Conservation (phyloP, 2,888 invertebrate genomes). For the Caenorhabditis sp. region DNA sequence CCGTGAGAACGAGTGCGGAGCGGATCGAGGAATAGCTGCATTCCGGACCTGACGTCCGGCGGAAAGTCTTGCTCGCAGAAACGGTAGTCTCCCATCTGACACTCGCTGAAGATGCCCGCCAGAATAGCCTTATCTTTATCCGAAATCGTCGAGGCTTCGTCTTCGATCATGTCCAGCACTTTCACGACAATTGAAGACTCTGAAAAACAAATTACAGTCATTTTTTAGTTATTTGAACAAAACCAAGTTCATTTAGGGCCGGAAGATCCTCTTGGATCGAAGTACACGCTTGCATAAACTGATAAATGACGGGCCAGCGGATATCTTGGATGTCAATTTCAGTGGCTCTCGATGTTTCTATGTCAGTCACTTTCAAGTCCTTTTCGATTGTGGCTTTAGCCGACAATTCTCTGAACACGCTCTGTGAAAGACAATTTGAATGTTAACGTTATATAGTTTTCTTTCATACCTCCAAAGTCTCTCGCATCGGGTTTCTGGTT, state of each 20-base stretch:
- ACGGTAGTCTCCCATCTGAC: conserved; percentile 21
- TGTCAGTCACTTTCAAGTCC: conserved; percentile 7
- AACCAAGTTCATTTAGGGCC: conserved; percentile 51
- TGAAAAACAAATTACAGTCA: conserved; percentile 19
- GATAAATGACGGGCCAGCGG: conserved; percentile 42
- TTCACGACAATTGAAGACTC: conserved; percentile 53
- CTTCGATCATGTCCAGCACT: conserved; percentile 54
- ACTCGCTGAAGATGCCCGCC: conserved; percentile 31
- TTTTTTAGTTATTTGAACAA: background rate
- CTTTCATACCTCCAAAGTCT: conserved; percentile 16
- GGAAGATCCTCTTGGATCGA: conserved; percentile 30
- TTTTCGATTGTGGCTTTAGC: background rate
- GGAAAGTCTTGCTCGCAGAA: conserved; percentile 51
- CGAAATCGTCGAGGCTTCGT: conserved; percentile 44
- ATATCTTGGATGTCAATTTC: conserved; percentile 4
- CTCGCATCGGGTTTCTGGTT: conserved; percentile 16
- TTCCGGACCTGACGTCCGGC: background rate
- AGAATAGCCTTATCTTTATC: conserved; percentile 41
- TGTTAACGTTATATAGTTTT: background rate
- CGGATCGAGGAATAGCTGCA: conserved; percentile 52
- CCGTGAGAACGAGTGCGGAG: conserved; percentile 49
- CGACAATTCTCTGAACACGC: conserved; percentile 5
- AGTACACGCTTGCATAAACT: conserved; percentile 34
- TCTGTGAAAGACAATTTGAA: background rate
- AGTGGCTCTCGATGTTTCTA: conserved; percentile 10